Evolutionary conservation across 2,888 invertebrate species (phyloP).

Genomic region (Xestoiulus laeticollis): DNA sequence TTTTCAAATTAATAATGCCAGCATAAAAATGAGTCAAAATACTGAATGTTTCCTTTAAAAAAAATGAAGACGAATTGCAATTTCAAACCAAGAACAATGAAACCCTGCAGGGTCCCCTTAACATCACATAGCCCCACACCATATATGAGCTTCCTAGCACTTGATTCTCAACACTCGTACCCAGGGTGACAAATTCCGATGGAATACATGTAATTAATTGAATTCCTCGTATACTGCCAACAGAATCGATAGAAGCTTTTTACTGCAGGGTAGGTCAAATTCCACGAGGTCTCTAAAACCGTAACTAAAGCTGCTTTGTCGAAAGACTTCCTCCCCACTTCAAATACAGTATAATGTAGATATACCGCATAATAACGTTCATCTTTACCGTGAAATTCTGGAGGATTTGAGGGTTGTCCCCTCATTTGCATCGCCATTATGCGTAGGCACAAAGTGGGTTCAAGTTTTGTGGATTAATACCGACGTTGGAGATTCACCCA

Average conservation of each 20-base stretch:
- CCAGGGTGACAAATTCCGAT: not conserved
- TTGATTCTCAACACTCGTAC: not conserved
- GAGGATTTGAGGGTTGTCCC: not conserved
- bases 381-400: not conserved
- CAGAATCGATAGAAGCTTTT: not conserved
- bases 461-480: not conserved
- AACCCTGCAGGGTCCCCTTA: too few species aligned
- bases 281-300: not conserved
- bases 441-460: not conserved
- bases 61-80: too few species aligned
- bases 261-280: not conserved
- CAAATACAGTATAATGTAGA: not conserved
- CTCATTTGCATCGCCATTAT: constrained; percentile 5
- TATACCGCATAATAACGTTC: not conserved
- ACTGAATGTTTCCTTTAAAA: too few species aligned
- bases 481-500: not conserved
- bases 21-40: too few species aligned
- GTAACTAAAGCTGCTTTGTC: not conserved
- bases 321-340: not conserved
- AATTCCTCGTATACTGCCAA: not conserved
- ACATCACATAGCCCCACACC: too few species aligned
- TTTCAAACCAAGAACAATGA: too few species aligned
- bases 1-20: too few species aligned
- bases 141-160: too few species aligned
- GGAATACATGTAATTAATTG: constrained; percentile 13